phyloP scores from a whole-genome alignment of 92 coral and sea anemone genomes.

The Porites divaricata region DNA sequence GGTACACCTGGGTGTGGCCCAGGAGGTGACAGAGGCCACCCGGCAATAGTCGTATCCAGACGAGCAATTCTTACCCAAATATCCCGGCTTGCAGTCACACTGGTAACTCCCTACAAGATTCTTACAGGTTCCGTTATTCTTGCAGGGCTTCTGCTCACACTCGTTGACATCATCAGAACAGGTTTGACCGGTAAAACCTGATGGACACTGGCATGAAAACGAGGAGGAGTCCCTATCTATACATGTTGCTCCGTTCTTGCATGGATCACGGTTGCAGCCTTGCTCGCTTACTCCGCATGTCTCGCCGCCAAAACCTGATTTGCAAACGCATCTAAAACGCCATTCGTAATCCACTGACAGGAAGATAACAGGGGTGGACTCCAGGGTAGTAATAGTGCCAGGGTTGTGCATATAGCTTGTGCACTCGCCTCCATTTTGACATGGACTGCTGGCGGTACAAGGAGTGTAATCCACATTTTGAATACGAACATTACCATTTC shows the following conservation, averaged over 20 bases:
- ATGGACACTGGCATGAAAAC: conserved; percentile 72
- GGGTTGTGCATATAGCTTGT: conserved; percentile 71
- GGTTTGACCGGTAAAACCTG: conserved; percentile 78
- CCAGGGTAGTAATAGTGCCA: conserved; percentile 57
- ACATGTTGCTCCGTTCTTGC: conserved; percentile 78
- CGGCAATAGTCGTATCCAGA: conserved; percentile 78
- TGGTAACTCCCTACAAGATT: conserved; percentile 73
- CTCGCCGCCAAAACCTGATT: conserved; percentile 72
- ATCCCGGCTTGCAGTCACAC: conserved; percentile 84
- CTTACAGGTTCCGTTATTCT: conserved; percentile 77
- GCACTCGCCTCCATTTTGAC: conserved; percentile 88
- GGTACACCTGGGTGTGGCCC: conserved; percentile 72
- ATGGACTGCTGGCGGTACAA: conserved; percentile 81
- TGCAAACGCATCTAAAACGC: conserved; percentile 79
- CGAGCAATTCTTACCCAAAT: conserved; percentile 84
- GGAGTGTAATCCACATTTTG: conserved; percentile 80
- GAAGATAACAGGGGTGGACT: conserved; percentile 69
- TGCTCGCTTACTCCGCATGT: conserved; percentile 69
- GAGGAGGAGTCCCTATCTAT: conserved; percentile 54
- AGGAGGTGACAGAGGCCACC: conserved; percentile 67
- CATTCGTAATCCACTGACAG: conserved; percentile 78
- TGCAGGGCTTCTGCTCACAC: conserved; percentile 78
- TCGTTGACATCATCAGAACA: conserved; percentile 78
- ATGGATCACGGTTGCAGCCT: conserved; percentile 79
- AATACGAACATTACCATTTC: conserved; percentile 66